A percentile compares a stretch with the other conserved stretches of the same genome.
These are phyloP conservation scores for Burhinus bistriatus DNA, from an alignment of 2,113 vertebrate genomes.

Conservation along the genomic window DNA sequence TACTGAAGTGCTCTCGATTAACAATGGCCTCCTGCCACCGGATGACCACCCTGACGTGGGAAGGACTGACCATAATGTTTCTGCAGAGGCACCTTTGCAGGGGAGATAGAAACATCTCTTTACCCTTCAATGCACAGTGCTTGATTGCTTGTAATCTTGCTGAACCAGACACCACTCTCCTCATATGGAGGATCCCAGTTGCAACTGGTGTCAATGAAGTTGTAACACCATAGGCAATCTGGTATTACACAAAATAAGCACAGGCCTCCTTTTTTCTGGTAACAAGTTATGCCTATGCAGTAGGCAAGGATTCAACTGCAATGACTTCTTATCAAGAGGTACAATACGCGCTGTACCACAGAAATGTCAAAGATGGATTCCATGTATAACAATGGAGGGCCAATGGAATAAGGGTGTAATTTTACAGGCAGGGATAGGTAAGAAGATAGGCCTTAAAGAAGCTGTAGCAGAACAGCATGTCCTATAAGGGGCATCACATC, in stretches of 20 bases:
- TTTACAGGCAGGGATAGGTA: not conserved
- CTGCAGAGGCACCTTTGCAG: not conserved
- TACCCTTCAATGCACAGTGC: not conserved
- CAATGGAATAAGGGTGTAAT: not conserved
- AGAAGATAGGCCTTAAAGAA: not conserved
- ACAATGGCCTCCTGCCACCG: not conserved
- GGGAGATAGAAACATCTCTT: not conserved
- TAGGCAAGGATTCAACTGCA: not conserved
- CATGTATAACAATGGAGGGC: rapidly evolving
- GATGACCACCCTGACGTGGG: not conserved
- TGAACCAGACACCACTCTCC: not conserved
- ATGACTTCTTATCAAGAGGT: not conserved
- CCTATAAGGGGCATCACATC: not conserved
- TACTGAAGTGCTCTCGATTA: not conserved
- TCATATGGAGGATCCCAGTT: not conserved
- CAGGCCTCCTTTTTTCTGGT: not conserved
- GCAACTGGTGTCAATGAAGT: rapidly evolving
- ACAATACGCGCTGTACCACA: not conserved
- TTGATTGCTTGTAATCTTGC: no score
- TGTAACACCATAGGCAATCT: not conserved
- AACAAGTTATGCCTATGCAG: not conserved
- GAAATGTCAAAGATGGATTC: not conserved
- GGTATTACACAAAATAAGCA: not conserved
- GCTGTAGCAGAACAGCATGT: not conserved
- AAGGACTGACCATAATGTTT: not conserved